These are phyloP conservation scores for Tiphia femorata DNA, from an alignment of 2,888 invertebrate genomes.

Conservation along the genomic window DNA sequence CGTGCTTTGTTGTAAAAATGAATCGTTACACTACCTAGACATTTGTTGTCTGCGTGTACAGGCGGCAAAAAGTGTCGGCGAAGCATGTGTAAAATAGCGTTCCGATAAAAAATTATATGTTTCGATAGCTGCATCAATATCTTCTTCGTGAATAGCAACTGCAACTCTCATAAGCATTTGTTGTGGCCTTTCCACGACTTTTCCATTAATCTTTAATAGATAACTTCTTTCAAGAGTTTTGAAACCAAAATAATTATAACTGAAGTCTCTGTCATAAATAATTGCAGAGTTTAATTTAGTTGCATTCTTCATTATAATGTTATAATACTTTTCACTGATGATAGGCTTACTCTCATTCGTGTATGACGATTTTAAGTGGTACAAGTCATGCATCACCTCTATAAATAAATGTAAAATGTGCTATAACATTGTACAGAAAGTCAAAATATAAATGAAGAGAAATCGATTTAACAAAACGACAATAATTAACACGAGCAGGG, in stretches of 20 bases:
- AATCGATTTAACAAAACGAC: no score
- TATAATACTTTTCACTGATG: slow-evolving; percentile 85
- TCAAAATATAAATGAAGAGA: background rate
- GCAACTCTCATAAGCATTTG: slow-evolving; percentile 99
- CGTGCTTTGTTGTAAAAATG: no score
- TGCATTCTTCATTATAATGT: slow-evolving; percentile 88
- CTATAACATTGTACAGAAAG: background rate
- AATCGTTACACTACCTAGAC: slow-evolving; percentile 79
- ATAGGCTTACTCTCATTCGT: slow-evolving; percentile 76
- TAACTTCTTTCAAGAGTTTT: slow-evolving; percentile 98
- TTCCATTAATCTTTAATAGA: slow-evolving; percentile 89
- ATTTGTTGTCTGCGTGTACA: slow-evolving; percentile 93
- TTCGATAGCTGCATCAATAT: slow-evolving; percentile 92
- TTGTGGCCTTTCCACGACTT: slow-evolving; percentile 96
- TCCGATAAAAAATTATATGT: slow-evolving; percentile 97
- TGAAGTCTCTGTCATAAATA: slow-evolving; percentile 96
- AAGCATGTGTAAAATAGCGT: slow-evolving; percentile 97
- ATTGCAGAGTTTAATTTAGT: slow-evolving; percentile 93
- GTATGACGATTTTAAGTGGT: slow-evolving; percentile 80
- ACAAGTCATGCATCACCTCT: slow-evolving; percentile 93
- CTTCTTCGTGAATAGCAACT: slow-evolving; percentile 95
- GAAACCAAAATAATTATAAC: slow-evolving; percentile 99
- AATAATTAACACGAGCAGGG: background rate
- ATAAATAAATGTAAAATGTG: slow-evolving; percentile 57
- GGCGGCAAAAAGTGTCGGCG: slow-evolving; percentile 96